Evolutionary conservation across 2,888 invertebrate genomes (phyloP), one percentile per base, ranked within the genome.

Genomic region (Sarcophaga caerulescens): DNA sequence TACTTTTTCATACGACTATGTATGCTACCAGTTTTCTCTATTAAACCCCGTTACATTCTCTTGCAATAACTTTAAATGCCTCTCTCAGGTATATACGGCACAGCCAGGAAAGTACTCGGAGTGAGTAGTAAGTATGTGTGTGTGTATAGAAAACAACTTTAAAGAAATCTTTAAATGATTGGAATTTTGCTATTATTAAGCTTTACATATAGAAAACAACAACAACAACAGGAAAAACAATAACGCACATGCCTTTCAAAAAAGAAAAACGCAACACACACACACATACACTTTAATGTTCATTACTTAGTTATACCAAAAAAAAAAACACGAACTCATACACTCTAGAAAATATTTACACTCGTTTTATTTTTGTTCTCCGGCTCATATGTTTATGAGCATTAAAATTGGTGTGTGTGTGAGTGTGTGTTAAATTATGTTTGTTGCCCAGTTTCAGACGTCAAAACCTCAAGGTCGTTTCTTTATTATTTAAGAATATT

Each of bases 381-480:
- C 35, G 35, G 35, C 10, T 35, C 35, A 35, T 35, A 35, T 35
- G 8, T 35, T 35, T 35, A 35, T 35, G 10, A 2, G 35, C 35
- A 35, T 35, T 35, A 35, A 35, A 35, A 35, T 35, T 1, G 35
- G 14, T 17, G 52, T 68, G 66, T 63, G 52, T 4, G 12, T 12
- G 52, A 35, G 57, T 12, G 21, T 47, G 44, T 76, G 73, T 80
- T 77, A 86, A 80, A 80, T 83, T 70, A 80, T 76, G 83, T 84
- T 52, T 52, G 52, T 52, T 86, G 84, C 81, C 86, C 81, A 84
- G 86, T 84, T 84, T 84, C 81, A 81, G 71, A 84, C 86, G 86
- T 86, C 86, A 84, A 86, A 86, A 86, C 77, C 86, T 86, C 86
- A 86, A 86, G 86, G 86, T 86, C 86, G 86, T 86, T 86, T 86